Conservation (phyloP, 2,888 invertebrate species). For the Drosophila colorata region DNA sequence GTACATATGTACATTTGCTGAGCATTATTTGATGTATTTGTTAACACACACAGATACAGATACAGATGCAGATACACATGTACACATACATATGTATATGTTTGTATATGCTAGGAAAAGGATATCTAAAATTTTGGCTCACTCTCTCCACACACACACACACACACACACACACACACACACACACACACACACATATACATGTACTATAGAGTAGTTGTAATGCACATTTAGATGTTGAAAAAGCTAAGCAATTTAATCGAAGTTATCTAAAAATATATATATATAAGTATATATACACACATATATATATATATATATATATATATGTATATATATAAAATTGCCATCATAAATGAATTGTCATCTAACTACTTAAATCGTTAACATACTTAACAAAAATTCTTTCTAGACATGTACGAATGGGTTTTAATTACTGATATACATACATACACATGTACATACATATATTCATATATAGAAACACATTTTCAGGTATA, state of each 20-base stretch:
- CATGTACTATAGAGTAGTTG: constrained; percentile 24
- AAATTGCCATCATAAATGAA: constrained; percentile 59
- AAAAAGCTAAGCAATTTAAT: constrained; percentile 65
- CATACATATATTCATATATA: constrained; percentile 26
- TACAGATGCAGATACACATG: too few species aligned
- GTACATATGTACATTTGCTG: neutral
- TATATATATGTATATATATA: constrained; percentile 17
- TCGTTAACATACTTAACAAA: constrained; percentile 26
- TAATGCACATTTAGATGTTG: constrained; percentile 69
- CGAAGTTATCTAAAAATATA: constrained; percentile 64
- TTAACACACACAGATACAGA: constrained; percentile 5
- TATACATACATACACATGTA: constrained; percentile 15
- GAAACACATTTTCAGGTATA: constrained; percentile 62
- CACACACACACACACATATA: neutral
- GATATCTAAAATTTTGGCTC: constrained; percentile 30
- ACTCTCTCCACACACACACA: constrained; percentile 1
- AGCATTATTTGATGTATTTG: constrained; percentile 1
- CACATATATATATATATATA: neutral
- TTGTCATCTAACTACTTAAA: constrained; percentile 63
- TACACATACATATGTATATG: neutral
- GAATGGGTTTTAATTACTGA: neutral
- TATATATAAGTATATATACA: constrained; percentile 19
- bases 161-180: constrained; percentile 2
- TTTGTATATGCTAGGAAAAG: constrained; percentile 11
- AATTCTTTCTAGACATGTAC: neutral